Conservation (phyloP, 2,113 vertebrate species). For the Rhagologus leucostigma region DNA sequence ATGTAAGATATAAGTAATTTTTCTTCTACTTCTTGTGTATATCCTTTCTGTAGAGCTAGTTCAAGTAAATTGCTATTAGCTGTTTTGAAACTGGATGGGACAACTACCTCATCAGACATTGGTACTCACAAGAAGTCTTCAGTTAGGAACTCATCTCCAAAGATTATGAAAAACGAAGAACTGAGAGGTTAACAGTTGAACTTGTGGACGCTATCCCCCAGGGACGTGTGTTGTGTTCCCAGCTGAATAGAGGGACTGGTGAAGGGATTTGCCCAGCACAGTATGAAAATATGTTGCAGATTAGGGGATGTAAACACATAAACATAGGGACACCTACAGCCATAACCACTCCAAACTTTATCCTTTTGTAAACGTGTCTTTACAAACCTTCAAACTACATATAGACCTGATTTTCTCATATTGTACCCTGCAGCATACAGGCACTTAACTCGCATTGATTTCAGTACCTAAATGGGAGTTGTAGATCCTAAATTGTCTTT, state of each 20-base stretch:
- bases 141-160: neutral
- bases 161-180: neutral
- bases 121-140: neutral
- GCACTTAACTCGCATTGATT: slow-evolving; percentile 53
- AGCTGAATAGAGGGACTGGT: neutral
- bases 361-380: neutral
- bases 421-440: slow-evolving; percentile 15
- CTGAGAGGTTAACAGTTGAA: neutral
- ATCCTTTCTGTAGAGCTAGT: neutral
- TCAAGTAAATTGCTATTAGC: neutral
- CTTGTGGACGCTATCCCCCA: neutral
- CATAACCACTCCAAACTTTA: neutral
- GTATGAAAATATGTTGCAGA: neutral
- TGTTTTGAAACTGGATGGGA: neutral
- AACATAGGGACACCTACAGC: neutral
- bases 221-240: neutral
- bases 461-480: slow-evolving; percentile 27
- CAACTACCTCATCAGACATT: neutral
- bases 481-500: slow-evolving; percentile 52
- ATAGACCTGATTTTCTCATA: slow-evolving; percentile 18
- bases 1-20: neutral
- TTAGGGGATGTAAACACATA: neutral
- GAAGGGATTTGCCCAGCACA: neutral
- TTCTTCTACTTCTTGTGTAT: neutral
- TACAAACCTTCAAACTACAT: slow-evolving; percentile 23